Evolutionary conservation across 2,113 vertebrate species (phyloP), one percentile per base, ranked within the genome.

Genomic region (Myrmecophaga tridactyla): DNA sequence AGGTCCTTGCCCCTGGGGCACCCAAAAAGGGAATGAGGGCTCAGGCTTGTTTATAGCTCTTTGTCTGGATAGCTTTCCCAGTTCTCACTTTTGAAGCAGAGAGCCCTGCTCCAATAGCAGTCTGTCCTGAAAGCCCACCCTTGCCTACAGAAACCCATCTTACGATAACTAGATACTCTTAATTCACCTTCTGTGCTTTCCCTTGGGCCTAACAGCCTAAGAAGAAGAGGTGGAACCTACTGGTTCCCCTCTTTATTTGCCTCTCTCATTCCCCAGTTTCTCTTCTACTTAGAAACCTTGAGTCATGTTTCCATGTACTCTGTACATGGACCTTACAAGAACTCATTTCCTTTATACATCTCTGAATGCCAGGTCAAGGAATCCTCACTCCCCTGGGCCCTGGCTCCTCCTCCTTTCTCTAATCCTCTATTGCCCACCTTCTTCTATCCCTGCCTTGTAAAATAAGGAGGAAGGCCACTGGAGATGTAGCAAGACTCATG

Each of bases 21-120:
- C 90, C 95, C 92, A 92, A 94, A 97, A 97, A 96, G 48, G 96
- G 89, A 96, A 92, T 9, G 1, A 89, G 76, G 48, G 31, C 72
- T 86, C 43, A n/a, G 56, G 86, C 81, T 73, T 94, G 56, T 94
- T 94, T 90, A 70, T 92, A n/a, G 72, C 85, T 93, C 63, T 85
- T 60, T 92, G 89, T 72, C 93, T 83, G 81, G 82, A 94, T 86
- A 86, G 92, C 31, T 93, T 53, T 58, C 60, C 41, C 41, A 67
- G 90, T 78, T 94, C 82, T 63, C 69, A 81, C 73, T 96, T 93
- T 95, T 81, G 93, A 95, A 69, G 90, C 53, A 63, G 93, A 94
- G 81, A 94, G 27, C n/a, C 43, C 51, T 73, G 15, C 8, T 93
- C 17, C 77, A 62, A 60, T 31, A 76, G 41, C 58, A 31, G 56